Percentiles rank a stretch among this genome's conserved stretches.
Evolutionary conservation across 1,140 invertebrate genomes (phyloP).

Genomic region (Aphis craccivora): DNA sequence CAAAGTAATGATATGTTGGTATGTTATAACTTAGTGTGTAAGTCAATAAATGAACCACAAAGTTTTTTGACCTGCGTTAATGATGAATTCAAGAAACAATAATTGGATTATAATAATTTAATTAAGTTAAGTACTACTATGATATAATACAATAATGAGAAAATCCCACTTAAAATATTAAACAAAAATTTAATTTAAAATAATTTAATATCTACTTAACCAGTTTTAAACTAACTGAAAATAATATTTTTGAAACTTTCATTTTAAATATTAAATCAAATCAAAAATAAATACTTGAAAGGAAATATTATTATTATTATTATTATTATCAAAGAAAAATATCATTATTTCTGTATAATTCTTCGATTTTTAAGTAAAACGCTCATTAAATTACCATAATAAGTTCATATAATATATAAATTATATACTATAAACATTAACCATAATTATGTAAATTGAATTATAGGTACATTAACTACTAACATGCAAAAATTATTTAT

Average conservation of each 20-base stretch:
- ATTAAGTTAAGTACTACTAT: neutral
- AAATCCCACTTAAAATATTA: neutral
- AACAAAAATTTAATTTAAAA: neutral
- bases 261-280: neutral
- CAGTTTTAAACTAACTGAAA: neutral
- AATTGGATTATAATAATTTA: neutral
- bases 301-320: no score
- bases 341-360: neutral
- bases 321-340: neutral
- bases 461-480: no score
- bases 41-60: neutral
- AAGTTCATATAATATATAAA: neutral
- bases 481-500: neutral
- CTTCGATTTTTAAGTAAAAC: neutral
- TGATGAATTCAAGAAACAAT: neutral
- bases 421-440: neutral
- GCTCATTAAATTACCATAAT: neutral
- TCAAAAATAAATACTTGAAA: neutral
- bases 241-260: neutral
- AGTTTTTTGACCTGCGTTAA: neutral
- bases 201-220: neutral
- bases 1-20: neutral
- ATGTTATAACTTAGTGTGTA: neutral
- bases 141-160: neutral
- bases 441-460: neutral